These are phyloP conservation scores for Actinia equina DNA, from an alignment of 64 coral and sea anemone species.

Conservation along the genomic window DNA sequence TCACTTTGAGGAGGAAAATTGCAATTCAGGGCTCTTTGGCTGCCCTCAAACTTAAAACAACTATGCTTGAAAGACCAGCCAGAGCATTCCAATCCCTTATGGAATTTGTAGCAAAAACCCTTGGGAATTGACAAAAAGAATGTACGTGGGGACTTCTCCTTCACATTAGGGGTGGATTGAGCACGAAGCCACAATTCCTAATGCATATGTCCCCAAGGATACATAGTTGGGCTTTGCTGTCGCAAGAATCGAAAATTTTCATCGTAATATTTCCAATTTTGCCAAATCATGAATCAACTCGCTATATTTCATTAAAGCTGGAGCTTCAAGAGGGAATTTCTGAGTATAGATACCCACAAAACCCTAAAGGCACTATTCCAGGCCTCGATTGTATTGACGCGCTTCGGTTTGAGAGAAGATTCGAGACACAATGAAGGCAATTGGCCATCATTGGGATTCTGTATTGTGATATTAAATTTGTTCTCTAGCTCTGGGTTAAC, in stretches of 20 bases:
- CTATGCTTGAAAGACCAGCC: background rate
- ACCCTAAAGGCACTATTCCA: background rate
- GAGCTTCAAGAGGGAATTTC: constrained; percentile 27
- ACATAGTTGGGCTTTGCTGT: too few relatives aligned
- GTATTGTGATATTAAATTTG: background rate
- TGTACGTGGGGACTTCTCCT: background rate
- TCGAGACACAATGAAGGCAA: background rate
- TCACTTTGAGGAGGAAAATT: background rate
- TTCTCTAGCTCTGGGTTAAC: background rate
- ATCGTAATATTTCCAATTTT: constrained; percentile 45
- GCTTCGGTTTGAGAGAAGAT: background rate
- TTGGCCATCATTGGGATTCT: too few relatives aligned
- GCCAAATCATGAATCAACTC: constrained; percentile 33
- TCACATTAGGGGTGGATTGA: background rate
- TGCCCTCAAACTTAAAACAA: background rate
- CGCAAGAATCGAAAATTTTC: constrained; percentile 18
- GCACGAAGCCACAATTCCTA: background rate
- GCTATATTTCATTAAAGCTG: constrained; percentile 29
- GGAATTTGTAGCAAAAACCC: background rate
- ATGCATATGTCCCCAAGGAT: background rate
- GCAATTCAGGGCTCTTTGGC: background rate
- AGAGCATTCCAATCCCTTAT: background rate
- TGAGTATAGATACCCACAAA: constrained; percentile 30
- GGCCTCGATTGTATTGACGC: background rate
- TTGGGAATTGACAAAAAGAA: background rate